Evolutionary conservation across 2,888 invertebrate genomes (phyloP).

Genomic region (Arge pagana): DNA sequence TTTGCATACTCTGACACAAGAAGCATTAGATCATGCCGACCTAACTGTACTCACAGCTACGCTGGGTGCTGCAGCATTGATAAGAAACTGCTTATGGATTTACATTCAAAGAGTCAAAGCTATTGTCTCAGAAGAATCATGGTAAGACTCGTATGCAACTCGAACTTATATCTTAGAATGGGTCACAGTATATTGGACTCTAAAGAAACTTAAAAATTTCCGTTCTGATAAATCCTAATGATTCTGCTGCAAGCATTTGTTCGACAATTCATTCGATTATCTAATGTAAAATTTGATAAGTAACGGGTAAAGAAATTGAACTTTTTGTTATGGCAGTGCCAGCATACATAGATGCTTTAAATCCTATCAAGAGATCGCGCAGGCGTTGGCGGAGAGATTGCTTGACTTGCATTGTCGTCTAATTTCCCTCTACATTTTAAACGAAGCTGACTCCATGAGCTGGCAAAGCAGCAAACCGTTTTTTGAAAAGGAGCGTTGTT

Average conservation of each 20-base stretch:
- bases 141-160: slow-evolving; percentile 33
- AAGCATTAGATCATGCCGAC: slow-evolving; percentile 84
- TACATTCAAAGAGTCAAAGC: slow-evolving; percentile 68
- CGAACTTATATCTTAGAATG: not conserved
- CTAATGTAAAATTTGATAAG: too few species aligned
- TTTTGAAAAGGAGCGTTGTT: slow-evolving; percentile 76
- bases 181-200: not conserved
- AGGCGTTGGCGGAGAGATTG: slow-evolving; percentile 81
- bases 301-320: not conserved
- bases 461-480: slow-evolving; percentile 71
- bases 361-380: slow-evolving; percentile 80
- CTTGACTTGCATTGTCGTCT: slow-evolving; percentile 80
- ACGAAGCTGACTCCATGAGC: slow-evolving; percentile 79
- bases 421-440: slow-evolving; percentile 77
- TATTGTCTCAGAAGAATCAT: slow-evolving; percentile 38
- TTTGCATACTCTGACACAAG: slow-evolving; percentile 78
- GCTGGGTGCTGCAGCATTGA: slow-evolving; percentile 77
- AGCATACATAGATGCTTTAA: slow-evolving; percentile 67
- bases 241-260: not conserved
- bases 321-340: slow-evolving; percentile 27
- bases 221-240: not conserved
- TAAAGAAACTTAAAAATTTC: not conserved
- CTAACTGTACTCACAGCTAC: slow-evolving; percentile 80
- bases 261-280: too few species aligned
- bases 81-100: slow-evolving; percentile 79